phyloP scores from a whole-genome alignment of 1,140 invertebrate genomes.

The Drosophila sulfurigaster region DNA sequence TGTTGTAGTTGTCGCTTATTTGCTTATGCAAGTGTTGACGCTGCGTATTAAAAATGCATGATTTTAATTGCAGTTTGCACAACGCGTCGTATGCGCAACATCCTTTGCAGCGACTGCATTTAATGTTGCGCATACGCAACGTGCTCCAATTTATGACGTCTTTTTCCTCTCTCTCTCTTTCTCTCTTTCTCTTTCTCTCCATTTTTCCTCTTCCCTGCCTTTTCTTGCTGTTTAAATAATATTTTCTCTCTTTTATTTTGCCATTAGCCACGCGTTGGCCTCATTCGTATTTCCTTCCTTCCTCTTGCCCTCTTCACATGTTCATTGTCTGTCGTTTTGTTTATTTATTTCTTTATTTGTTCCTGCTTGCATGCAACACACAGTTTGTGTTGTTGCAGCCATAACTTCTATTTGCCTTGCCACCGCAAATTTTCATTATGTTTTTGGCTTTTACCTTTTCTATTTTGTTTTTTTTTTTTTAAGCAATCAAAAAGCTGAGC shows the following conservation, averaged over 20 bases:
- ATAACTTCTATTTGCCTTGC: slow-evolving; percentile 12
- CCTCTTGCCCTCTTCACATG: neutral
- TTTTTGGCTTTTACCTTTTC: neutral
- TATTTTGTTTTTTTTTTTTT: too few species aligned
- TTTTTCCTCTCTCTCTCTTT: neutral
- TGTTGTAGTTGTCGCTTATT: slow-evolving; percentile 58
- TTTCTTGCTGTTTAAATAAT: slow-evolving; percentile 52
- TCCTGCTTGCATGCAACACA: slow-evolving; percentile 39
- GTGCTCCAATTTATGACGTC: slow-evolving; percentile 22
- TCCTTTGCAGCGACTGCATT: slow-evolving; percentile 69
- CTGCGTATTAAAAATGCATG: slow-evolving; percentile 79
- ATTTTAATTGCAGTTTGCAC: slow-evolving; percentile 81
- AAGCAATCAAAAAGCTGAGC: slow-evolving; percentile 11
- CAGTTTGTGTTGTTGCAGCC: slow-evolving; percentile 13
- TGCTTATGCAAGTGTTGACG: slow-evolving; percentile 78
- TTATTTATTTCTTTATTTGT: slow-evolving; percentile 67
- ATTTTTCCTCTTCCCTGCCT: neutral
- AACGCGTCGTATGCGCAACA: slow-evolving; percentile 61
- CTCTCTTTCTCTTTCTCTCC: neutral
- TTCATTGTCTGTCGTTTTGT: slow-evolving; percentile 39
- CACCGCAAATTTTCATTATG: slow-evolving; percentile 21
- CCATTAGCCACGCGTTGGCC: slow-evolving; percentile 45
- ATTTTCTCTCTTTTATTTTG: slow-evolving; percentile 36
- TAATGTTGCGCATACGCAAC: slow-evolving; percentile 79
- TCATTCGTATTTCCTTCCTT: slow-evolving; percentile 13